Percentiles rank a stretch among this genome's conserved stretches.
These are phyloP conservation scores for Pundamilia nyererei DNA, from an alignment of 2,113 vertebrate genomes.

Conservation along the genomic window DNA sequence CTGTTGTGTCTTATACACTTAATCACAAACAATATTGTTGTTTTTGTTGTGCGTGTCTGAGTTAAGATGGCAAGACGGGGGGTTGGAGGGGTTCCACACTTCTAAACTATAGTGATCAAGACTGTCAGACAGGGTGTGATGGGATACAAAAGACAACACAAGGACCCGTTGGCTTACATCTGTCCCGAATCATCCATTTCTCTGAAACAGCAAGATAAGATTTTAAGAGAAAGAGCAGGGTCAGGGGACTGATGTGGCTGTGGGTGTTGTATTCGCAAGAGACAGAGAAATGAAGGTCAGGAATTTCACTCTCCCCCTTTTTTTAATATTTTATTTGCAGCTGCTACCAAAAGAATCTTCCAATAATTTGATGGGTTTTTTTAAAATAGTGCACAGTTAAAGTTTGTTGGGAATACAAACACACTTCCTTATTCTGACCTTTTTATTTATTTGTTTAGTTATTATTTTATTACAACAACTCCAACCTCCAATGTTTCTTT, in stretches of 20 bases:
- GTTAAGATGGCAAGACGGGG: neutral
- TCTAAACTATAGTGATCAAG: neutral
- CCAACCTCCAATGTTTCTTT: neutral
- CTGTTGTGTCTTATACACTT: neutral
- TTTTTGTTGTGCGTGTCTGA: neutral
- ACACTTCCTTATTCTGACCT: neutral
- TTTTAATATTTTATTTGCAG: neutral
- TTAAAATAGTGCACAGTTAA: neutral
- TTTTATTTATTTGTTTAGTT: neutral
- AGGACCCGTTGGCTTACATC: conserved; percentile 6
- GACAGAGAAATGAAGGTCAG: conserved; percentile 20
- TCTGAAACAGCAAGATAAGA: conserved; percentile 22
- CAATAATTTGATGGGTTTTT: neutral
- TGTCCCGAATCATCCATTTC: conserved; percentile 24
- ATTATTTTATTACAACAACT: neutral
- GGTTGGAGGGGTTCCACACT: neutral
- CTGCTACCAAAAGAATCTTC: neutral
- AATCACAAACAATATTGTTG: neutral
- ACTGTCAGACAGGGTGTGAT: conserved; percentile 14
- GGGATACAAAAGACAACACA: conserved; percentile 11
- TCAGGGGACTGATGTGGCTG: conserved; percentile 15
- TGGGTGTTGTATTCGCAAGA: neutral
- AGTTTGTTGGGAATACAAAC: neutral
- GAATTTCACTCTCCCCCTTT: neutral
- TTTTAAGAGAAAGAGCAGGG: conserved; percentile 36